phyloP scores from a whole-genome alignment of 2,888 invertebrate species.

The Lumbricus terrestris region DNA sequence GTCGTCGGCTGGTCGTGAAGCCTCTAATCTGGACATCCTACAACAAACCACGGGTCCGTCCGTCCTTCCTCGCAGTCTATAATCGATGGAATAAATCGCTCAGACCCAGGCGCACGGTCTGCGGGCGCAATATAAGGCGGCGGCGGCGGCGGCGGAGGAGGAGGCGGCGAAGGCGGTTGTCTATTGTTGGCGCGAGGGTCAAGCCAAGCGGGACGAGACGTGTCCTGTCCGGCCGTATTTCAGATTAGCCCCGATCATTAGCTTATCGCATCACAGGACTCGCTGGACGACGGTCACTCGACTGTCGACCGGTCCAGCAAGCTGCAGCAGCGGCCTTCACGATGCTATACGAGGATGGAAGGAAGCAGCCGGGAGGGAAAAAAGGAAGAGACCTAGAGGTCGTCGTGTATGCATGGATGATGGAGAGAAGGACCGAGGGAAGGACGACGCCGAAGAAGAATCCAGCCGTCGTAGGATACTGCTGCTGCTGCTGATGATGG shows the following conservation, averaged over 20 bases:
- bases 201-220: not conserved
- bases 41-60: not conserved
- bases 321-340: not conserved
- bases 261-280: slow-evolving; percentile 6
- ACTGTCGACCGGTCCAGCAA: not conserved
- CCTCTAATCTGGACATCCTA: slow-evolving; percentile 3
- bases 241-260: slow-evolving; percentile 5
- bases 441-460: not conserved
- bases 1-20: not conserved
- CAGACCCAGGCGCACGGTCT: not conserved
- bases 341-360: not conserved
- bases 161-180: not conserved
- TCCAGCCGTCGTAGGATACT: not conserved
- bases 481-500: no score
- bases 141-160: no score
- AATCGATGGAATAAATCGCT: slow-evolving; percentile 3
- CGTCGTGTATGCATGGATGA: not conserved
- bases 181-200: slow-evolving; percentile 10
- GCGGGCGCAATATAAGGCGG: not conserved
- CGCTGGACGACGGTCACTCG: not conserved
- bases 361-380: not conserved
- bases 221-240: not conserved
- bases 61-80: not conserved
- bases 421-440: not conserved
- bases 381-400: not conserved